Evolutionary conservation across 2,888 invertebrate species (phyloP), one percentile per base, ranked within the genome.

Genomic region (Acrobasis consociella): DNA sequence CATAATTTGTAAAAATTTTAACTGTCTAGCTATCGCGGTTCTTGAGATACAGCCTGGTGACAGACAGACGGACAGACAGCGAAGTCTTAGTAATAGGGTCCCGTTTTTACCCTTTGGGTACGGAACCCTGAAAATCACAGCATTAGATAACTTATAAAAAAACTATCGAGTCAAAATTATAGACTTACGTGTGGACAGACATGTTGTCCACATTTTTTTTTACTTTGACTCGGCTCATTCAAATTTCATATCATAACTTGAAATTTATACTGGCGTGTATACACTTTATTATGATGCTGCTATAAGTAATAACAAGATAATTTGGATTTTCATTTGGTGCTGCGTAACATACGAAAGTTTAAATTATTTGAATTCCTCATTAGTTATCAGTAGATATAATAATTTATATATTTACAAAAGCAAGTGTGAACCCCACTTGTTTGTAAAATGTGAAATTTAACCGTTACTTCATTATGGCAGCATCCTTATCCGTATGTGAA

Each of bases 151-250:
- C 42, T 10, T 42, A 42, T 42, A 42, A 13, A 42, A 42, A 42
- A n/a, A 46, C 1, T 5, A 3, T 13, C 11, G 13, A 13, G n/a
- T 0, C 13, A 5, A 46, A n/a, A 5, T 5, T n/a, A 46, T 11
- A 7, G 13, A 46, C 11, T 13, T 13, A 46, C 2, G 38, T 55
- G 13, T 56, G 42, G 42, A 56, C 46, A 56, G n/a, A 42, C 8
- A 56, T 56, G 42, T 56, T 56, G 46, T 42, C 22, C 56, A 56
- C 42, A 42, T 56, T 56, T 37, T 38, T n/a, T 22, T 42, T 42
- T 22, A 16, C 17, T 39, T 7, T 46, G n/a, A 46, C 46, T 46
- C 46, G 13, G 13, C 11, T 39, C 11, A 17, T 22, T 13, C 42
- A 56, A 0, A 17, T 42, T 17, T 11, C 13, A 17, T 42, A 42